Conservation (phyloP, 2,888 invertebrate species). For the Theristus sp. region DNA sequence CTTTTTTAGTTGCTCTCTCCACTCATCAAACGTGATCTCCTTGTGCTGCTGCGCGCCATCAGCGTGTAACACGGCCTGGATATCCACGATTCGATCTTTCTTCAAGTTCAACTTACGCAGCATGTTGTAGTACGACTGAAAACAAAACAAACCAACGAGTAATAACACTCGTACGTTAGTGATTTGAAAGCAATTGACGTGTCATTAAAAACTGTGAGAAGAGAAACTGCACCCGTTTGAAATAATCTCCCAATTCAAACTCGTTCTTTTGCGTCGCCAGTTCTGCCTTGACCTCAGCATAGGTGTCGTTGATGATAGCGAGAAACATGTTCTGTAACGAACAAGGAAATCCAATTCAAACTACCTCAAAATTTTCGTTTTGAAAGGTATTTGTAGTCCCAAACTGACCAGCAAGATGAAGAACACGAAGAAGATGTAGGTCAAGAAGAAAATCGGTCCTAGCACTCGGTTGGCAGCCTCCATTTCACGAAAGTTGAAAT, state of each 20-base stretch:
- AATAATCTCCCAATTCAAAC: constrained; percentile 28
- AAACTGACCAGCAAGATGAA: constrained; percentile 45
- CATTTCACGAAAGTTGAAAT: constrained; percentile 51
- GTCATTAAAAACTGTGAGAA: background rate
- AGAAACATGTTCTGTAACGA: constrained; percentile 60
- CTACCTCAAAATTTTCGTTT: too few species aligned
- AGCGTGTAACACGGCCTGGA: constrained; percentile 35
- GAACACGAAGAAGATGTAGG: constrained; percentile 57
- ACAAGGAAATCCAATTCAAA: background rate
- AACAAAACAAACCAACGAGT: too few species aligned
- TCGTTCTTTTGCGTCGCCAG: constrained; percentile 39
- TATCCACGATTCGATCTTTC: constrained; percentile 37
- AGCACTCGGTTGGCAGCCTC: constrained; percentile 47
- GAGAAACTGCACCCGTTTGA: constrained; percentile 9
- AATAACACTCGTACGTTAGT: too few species aligned
- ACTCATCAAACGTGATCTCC: constrained; percentile 36
- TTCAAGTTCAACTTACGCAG: constrained; percentile 38
- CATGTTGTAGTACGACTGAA: constrained; percentile 17
- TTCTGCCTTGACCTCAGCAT: constrained; percentile 52
- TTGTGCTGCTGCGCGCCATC: constrained; percentile 32
- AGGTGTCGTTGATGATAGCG: constrained; percentile 59
- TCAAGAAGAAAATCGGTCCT: constrained; percentile 53
- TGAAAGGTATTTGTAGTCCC: background rate
- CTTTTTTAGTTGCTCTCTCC: constrained; percentile 26
- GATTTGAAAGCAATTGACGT: background rate